Percentiles rank a stretch among this genome's conserved stretches.
Evolutionary conservation across 1,140 invertebrate genomes (phyloP).

Genomic region (Nasonia giraulti): DNA sequence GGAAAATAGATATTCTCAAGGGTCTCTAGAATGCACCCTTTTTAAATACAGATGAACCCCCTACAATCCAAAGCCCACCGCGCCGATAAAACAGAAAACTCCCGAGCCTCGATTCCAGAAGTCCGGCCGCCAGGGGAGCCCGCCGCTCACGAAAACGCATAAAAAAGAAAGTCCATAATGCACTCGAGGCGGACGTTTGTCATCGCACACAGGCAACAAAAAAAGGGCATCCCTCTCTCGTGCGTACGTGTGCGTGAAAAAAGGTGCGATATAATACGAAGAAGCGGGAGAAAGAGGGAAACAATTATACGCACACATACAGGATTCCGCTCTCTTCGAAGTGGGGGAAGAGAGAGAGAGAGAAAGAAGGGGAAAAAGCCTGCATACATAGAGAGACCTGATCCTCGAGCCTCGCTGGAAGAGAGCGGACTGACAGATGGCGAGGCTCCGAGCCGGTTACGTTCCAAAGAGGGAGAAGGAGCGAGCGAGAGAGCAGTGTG

Average conservation of each 20-base stretch:
- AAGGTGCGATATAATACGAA: constrained; percentile 22
- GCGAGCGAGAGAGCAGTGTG: neutral
- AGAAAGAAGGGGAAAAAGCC: neutral
- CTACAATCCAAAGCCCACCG: neutral
- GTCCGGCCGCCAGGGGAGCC: neutral
- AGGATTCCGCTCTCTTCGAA: constrained; percentile 22
- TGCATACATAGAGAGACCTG: neutral
- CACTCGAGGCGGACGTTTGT: neutral
- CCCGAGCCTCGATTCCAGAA: neutral
- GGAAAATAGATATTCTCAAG: no score
- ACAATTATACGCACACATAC: constrained; percentile 36
- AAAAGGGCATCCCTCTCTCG: neutral
- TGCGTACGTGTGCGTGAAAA: neutral
- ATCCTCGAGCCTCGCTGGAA: neutral
- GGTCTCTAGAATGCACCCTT: no score
- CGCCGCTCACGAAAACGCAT: neutral
- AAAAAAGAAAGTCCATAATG: constrained; percentile 11
- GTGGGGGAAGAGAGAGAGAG: constrained; percentile 23
- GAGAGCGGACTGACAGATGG: constrained; percentile 59
- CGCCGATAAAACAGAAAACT: neutral
- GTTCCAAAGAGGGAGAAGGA: constrained; percentile 39
- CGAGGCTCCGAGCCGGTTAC: constrained; percentile 52
- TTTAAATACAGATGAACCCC: no score
- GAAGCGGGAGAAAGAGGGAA: constrained; percentile 30
- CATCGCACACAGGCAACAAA: neutral